Evolutionary conservation across 2,888 invertebrate genomes (phyloP).

Genomic region (Melipona beecheii): DNA sequence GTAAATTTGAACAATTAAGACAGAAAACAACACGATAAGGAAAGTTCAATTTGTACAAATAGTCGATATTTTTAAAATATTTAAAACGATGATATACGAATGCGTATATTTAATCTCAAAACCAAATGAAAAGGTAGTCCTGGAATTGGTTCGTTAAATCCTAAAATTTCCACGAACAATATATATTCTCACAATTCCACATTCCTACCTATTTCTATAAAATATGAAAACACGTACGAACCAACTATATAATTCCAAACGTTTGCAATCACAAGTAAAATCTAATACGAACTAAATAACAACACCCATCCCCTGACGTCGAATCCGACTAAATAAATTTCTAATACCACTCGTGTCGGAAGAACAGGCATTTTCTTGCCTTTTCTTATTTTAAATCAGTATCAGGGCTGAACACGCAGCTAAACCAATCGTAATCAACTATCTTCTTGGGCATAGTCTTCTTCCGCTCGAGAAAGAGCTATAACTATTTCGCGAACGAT

Average conservation of each 20-base stretch:
- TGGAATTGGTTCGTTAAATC: neutral
- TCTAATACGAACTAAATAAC: neutral
- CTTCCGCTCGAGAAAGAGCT: neutral
- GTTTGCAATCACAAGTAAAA: neutral
- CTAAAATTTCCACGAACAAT: neutral
- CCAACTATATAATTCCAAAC: neutral
- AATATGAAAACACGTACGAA: neutral
- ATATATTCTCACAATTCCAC: neutral
- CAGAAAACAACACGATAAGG: too few species aligned
- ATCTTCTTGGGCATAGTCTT: neutral
- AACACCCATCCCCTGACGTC: neutral
- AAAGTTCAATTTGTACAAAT: too few species aligned
- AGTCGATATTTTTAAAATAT: neutral
- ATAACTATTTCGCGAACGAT: conserved; percentile 6
- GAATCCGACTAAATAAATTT: neutral
- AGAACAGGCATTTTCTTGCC: neutral
- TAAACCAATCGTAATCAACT: conserved; percentile 5
- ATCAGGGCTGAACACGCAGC: neutral
- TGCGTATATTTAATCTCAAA: neutral
- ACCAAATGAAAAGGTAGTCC: neutral
- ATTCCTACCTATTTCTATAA: neutral
- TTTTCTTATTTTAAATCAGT: neutral
- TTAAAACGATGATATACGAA: neutral
- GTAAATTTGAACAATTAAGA: too few species aligned
- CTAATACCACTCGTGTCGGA: neutral